Conservation (phyloP, 1,140 invertebrate species). For the Drosophila lacteicornis region DNA sequence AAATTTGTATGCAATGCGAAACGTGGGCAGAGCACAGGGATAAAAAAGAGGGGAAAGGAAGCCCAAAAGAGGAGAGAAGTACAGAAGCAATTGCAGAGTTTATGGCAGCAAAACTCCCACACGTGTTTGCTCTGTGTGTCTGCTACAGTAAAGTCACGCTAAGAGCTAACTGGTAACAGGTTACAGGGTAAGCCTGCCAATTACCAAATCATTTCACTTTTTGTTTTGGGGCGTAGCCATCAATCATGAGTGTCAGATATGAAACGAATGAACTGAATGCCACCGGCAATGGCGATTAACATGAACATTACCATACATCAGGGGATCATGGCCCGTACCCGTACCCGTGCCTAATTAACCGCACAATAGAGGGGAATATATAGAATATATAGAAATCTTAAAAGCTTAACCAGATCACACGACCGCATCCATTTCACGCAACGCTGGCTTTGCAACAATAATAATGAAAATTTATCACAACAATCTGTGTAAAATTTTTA, state of each 20-base stretch:
- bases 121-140: constrained; percentile 17
- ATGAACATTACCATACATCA: constrained; percentile 28
- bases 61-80: neutral
- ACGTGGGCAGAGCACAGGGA: constrained; percentile 6
- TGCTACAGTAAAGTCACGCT: constrained; percentile 26
- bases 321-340: constrained; percentile 11
- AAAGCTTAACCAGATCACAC: constrained; percentile 47
- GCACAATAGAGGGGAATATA: constrained; percentile 43
- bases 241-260: constrained; percentile 48
- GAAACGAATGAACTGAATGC: constrained; percentile 18
- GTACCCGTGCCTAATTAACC: constrained; percentile 44
- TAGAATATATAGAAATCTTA: constrained; percentile 33
- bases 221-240: constrained; percentile 14
- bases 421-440: constrained; percentile 53
- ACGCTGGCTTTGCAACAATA: constrained; percentile 32
- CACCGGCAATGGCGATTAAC: constrained; percentile 16
- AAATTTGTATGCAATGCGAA: constrained; percentile 64
- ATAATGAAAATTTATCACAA: constrained; percentile 10
- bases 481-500: constrained; percentile 12
- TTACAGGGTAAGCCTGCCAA: neutral
- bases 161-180: neutral
- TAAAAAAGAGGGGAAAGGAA: constrained; percentile 6
- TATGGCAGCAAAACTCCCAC: constrained; percentile 33
- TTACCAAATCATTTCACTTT: constrained; percentile 32
- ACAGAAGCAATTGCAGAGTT: constrained; percentile 30